A percentile compares a stretch with the other conserved stretches of the same genome.
These are phyloP conservation scores for Catagonus wagneri DNA, from an alignment of 2,113 vertebrate genomes.

Conservation along the genomic window DNA sequence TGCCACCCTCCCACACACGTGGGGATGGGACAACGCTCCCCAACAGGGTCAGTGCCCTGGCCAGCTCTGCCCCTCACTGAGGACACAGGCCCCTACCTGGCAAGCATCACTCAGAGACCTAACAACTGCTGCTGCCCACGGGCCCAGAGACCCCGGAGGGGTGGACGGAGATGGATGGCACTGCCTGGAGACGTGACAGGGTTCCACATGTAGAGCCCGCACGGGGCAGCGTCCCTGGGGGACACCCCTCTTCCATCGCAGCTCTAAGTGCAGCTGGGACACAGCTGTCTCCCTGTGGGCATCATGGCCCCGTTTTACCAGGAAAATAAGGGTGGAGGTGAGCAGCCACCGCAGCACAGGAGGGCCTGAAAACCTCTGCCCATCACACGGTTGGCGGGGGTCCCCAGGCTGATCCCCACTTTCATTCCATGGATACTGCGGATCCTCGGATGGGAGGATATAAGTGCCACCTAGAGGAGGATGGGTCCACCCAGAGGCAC, in stretches of 20 bases:
- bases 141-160: not conserved
- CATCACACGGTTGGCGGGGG: not conserved
- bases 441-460: not conserved
- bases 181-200: not conserved
- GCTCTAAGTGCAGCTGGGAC: not conserved
- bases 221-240: not conserved
- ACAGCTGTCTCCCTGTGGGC: not conserved
- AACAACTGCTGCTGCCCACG: not conserved
- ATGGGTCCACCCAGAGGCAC: not conserved
- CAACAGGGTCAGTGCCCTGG: no score
- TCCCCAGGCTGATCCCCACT: not conserved
- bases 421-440: not conserved
- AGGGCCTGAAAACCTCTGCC: not conserved
- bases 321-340: not conserved
- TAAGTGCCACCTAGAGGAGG: no score
- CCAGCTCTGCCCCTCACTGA: no score
- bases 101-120: not conserved
- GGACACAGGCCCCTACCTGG: not conserved
- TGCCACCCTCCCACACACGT: not conserved
- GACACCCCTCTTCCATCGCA: rapidly evolving
- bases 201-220: not conserved
- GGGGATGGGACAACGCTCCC: not conserved
- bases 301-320: not conserved
- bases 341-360: not conserved
- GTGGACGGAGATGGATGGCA: not conserved